These are phyloP conservation scores for Mallotus villosus DNA, from an alignment of 2,797 vertebrate species.

Conservation along the genomic window DNA sequence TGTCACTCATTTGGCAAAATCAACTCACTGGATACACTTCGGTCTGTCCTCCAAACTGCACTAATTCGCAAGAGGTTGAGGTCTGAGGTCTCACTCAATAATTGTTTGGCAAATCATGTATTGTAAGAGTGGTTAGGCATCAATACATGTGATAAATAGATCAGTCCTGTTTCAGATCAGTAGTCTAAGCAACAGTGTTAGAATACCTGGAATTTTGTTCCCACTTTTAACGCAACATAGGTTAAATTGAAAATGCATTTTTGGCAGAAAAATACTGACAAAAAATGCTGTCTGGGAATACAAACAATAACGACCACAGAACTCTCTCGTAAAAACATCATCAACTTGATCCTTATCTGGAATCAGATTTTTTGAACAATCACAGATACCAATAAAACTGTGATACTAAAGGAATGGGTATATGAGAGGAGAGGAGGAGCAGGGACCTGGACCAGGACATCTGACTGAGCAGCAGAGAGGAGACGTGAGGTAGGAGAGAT, in stretches of 20 bases:
- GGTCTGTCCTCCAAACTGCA: slow-evolving; percentile 28
- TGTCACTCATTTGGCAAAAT: slow-evolving; percentile 43
- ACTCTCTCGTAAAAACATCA: slow-evolving; percentile 27
- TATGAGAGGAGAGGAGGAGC: slow-evolving; percentile 23
- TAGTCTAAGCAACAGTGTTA: slow-evolving; percentile 17
- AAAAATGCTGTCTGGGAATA: slow-evolving; percentile 30
- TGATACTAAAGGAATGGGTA: no score
- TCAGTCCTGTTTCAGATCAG: not conserved
- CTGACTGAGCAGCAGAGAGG: slow-evolving; percentile 18
- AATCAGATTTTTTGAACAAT: slow-evolving; percentile 27
- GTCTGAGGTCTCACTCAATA: slow-evolving; percentile 29
- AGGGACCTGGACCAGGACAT: slow-evolving; percentile 20
- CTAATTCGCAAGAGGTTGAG: slow-evolving; percentile 39
- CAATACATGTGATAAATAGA: slow-evolving; percentile 29
- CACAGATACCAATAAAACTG: no score
- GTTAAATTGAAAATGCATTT: slow-evolving; percentile 43
- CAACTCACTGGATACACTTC: slow-evolving; percentile 27
- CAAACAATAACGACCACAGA: slow-evolving; percentile 36
- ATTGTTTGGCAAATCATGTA: slow-evolving; percentile 59
- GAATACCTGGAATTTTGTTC: slow-evolving; percentile 34
- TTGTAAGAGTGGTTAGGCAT: slow-evolving; percentile 37
- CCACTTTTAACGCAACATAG: slow-evolving; percentile 23
- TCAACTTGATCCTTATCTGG: slow-evolving; percentile 25
- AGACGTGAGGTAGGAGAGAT: not conserved
- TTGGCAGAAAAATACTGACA: slow-evolving; percentile 44